A percentile compares a stretch with the other conserved stretches of the same genome.
phyloP scores from a whole-genome alignment of 2,797 vertebrate species.

The Antrozous pallidus region DNA sequence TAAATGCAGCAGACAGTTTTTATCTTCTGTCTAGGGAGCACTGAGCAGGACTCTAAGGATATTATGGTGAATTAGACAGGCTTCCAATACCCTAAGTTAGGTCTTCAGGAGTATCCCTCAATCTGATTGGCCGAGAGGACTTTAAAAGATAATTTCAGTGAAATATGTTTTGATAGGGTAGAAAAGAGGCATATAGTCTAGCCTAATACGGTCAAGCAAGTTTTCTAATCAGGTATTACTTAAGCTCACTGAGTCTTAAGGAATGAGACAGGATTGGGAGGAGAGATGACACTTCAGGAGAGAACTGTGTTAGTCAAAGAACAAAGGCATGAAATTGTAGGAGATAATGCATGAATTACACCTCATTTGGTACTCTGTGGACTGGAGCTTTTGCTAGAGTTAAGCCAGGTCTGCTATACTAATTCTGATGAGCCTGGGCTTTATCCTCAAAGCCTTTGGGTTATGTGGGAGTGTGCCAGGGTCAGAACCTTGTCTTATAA shows the following conservation, averaged over 20 bases:
- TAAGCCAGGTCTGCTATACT: background rate
- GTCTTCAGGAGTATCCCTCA: background rate
- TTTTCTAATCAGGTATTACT: background rate
- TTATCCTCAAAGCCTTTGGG: background rate
- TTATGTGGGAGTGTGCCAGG: background rate
- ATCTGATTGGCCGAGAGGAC: background rate
- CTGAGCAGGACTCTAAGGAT: background rate
- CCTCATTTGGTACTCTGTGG: background rate
- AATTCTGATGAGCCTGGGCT: background rate
- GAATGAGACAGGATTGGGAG: background rate
- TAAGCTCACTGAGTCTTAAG: background rate
- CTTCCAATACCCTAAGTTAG: background rate
- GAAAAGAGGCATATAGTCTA: background rate
- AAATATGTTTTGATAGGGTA: background rate
- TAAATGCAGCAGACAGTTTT: background rate
- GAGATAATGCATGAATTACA: background rate
- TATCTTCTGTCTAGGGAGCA: background rate
- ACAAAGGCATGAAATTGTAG: background rate
- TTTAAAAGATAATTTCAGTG: constrained; percentile 12
- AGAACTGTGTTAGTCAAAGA: background rate
- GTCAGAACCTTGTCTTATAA: background rate
- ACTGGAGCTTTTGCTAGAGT: background rate
- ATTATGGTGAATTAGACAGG: background rate
- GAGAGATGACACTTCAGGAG: background rate
- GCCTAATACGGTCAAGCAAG: background rate